Conservation (phyloP, 2,888 invertebrate genomes). For the Lapara coniferarum region DNA sequence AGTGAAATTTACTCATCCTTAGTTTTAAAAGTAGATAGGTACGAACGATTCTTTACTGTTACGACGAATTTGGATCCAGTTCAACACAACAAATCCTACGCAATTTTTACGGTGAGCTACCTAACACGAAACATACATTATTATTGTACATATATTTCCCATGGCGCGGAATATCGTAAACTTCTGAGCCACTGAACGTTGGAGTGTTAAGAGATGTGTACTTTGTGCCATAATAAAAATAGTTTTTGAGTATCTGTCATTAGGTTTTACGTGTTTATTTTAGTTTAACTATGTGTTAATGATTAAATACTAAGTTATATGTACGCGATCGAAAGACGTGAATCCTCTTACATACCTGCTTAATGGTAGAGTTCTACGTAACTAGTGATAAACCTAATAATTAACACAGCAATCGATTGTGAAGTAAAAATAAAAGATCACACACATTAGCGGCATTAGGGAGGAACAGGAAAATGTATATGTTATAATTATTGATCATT, state of each 20-base stretch:
- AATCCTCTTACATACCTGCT: background rate
- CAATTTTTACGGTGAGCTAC: conserved; percentile 29
- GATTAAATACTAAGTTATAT: background rate
- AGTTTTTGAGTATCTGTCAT: conserved; percentile 7
- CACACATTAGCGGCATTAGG: background rate
- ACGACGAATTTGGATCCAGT: conserved; percentile 56
- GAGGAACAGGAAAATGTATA: background rate
- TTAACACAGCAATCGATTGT: background rate
- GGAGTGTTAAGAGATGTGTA: conserved; percentile 1
- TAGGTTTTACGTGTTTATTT: background rate
- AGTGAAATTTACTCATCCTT: conserved; percentile 52
- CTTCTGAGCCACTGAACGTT: conserved; percentile 7
- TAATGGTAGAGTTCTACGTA: background rate
- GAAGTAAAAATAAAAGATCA: background rate
- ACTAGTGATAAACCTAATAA: background rate
- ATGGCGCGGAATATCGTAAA: conserved; percentile 21
- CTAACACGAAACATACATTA: conserved; percentile 17
- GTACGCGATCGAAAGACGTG: background rate
- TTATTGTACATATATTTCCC: conserved; percentile 19
- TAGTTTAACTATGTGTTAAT: too few relatives aligned
- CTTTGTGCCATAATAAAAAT: conserved; percentile 18
- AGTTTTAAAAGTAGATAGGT: conserved; percentile 45
- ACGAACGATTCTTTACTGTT: conserved; percentile 46
- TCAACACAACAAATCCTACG: conserved; percentile 56
- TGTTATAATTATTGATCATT: too few relatives aligned